Conservation (phyloP, 2,888 invertebrate genomes). For the Conchocele bisecta region DNA sequence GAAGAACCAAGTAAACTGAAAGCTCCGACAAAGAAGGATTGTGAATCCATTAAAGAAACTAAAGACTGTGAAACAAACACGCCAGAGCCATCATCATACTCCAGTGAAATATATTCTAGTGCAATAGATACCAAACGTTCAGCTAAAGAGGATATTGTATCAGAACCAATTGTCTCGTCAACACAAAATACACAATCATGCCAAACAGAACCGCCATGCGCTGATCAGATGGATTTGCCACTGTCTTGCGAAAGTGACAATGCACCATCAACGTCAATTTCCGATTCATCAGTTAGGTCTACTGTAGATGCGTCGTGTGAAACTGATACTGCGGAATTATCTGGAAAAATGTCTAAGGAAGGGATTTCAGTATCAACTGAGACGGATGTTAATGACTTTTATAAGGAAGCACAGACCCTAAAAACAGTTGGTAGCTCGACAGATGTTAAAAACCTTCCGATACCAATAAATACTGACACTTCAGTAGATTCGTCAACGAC, state of each 20-base stretch:
- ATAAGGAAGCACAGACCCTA: slow-evolving; percentile 26
- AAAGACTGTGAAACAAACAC: too few species aligned
- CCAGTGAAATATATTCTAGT: too few species aligned
- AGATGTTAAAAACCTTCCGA: slow-evolving; percentile 16
- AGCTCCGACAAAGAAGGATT: too few species aligned
- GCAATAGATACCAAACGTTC: too few species aligned
- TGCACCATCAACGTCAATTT: slow-evolving; percentile 10
- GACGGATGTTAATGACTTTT: slow-evolving; percentile 35
- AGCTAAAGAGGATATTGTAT: slow-evolving; percentile 50
- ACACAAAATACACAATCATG: slow-evolving; percentile 59
- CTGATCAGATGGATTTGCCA: slow-evolving; percentile 25
- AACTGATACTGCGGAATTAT: slow-evolving; percentile 46
- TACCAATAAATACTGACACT: slow-evolving; percentile 8
- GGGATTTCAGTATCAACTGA: slow-evolving; percentile 53
- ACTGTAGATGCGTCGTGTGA: slow-evolving; percentile 56
- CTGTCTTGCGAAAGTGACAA: slow-evolving; percentile 32
- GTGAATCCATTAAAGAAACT: too few species aligned
- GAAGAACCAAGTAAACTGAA: too few species aligned
- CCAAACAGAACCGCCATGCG: slow-evolving; percentile 47
- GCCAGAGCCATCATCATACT: too few species aligned
- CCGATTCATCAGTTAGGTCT: slow-evolving; percentile 19
- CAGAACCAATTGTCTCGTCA: slow-evolving; percentile 57
- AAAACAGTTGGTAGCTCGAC: slow-evolving; percentile 50
- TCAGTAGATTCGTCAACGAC: slow-evolving; percentile 15
- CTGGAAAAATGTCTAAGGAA: slow-evolving; percentile 34